Base-by-base conservation (phyloP, 1,140 invertebrate genomes). In the Sinella curviseta region DNA sequence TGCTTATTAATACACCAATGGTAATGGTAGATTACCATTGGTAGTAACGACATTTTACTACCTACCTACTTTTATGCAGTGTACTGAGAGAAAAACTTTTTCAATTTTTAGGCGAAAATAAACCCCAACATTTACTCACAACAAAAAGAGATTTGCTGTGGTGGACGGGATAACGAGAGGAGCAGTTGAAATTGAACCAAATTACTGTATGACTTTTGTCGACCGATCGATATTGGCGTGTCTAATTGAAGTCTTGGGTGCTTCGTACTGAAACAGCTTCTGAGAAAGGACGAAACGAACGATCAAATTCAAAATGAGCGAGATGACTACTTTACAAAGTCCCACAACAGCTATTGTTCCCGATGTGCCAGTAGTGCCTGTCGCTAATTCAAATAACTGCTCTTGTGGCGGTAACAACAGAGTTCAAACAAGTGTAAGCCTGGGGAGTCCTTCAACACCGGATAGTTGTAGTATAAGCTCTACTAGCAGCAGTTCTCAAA, bases 401-500 rank as follows among this genome's bases (percentile, higher is more conserved):
- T 70, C 26, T 30, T 70, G 65, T 33, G 8, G 65, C 31, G 31
- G 65, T 16, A n/a, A n/a, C 31, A 70, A 70, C 31, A 70, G 24
- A 70, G 65, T 70, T 70, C 65, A 70, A 70, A 70, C 65, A 3
- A 70, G 65, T 30, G 12, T 33, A 30, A 70, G 65, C 31, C 65
- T 70, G 65, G 65, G 65, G 31, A 70, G 65, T 33, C 65, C 65
- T 33, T 70, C 65, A 70, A 70, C 65, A 4, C 65, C 65, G 4
- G 65, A 70, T n/a, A 70, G 65, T 33, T 31, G 65, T 70, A 70
- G 65, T 33, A 70, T 70, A 31, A 70, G 65, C 31, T 70, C 65
- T 17, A 70, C 65, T 8, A 70, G 65, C 65, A 70, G 65, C 65
- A 70, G 26, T 70, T 70, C 65, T 70, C 65, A 70, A 33, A 65